Conservation (phyloP, 2,888 invertebrate genomes). For the Apoda limacodes region DNA sequence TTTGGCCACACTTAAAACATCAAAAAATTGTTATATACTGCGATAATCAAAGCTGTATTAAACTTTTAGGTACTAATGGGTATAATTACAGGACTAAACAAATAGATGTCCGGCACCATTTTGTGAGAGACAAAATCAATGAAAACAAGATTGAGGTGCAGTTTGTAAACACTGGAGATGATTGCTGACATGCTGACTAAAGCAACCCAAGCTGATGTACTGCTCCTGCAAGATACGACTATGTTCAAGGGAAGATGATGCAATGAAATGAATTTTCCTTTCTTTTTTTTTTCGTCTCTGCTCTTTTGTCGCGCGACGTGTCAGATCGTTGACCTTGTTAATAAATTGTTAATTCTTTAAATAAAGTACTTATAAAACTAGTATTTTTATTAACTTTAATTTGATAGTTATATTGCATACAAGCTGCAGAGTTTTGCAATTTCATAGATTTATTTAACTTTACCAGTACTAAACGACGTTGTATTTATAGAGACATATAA, state of each 20-base stretch:
- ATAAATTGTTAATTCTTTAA: too few relatives aligned
- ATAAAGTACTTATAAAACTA: too few relatives aligned
- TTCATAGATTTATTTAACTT: too few relatives aligned
- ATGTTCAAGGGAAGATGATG: background rate
- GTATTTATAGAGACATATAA: too few relatives aligned
- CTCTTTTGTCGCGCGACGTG: too few relatives aligned
- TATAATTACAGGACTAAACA: constrained; percentile 11
- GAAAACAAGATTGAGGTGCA: constrained; percentile 9
- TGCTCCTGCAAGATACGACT: background rate
- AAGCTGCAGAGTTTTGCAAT: too few relatives aligned
- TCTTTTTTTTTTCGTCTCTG: too few relatives aligned
- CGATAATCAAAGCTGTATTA: constrained; percentile 7
- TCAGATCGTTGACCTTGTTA: too few relatives aligned
- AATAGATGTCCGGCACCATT: constrained; percentile 15
- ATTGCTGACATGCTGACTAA: constrained; percentile 17
- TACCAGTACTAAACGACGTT: too few relatives aligned
- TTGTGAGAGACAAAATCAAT: constrained; percentile 13
- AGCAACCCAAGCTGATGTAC: background rate
- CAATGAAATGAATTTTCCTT: too few relatives aligned
- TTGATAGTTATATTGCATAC: too few relatives aligned
- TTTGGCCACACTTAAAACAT: constrained; percentile 6
- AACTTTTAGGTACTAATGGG: constrained; percentile 4
- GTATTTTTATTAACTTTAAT: too few relatives aligned
- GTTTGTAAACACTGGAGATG: constrained; percentile 14
- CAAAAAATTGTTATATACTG: constrained; percentile 7